A percentile compares a stretch with the other conserved stretches of the same genome.
Evolutionary conservation across 30 jellyfish, hydroid and myxozoan genomes (phyloP).

Genomic region (Euphysa ruthae): DNA sequence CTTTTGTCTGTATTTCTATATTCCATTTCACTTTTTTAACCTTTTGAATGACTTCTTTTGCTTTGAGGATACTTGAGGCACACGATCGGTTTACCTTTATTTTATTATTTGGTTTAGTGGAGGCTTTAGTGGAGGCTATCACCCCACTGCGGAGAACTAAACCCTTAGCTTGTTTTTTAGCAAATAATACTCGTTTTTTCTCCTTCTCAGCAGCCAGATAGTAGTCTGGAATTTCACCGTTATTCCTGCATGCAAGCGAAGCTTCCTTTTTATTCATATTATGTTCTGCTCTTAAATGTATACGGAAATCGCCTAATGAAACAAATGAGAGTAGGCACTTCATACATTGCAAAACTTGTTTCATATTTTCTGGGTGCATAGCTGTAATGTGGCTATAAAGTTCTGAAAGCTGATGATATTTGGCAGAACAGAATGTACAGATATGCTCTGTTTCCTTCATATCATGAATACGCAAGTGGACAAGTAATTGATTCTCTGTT

Average conservation of each 20-base stretch:
- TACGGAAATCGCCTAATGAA: background rate
- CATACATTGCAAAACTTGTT: slow-evolving; percentile 5
- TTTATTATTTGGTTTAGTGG: background rate
- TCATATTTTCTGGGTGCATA: background rate
- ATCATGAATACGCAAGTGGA: slow-evolving; percentile 2
- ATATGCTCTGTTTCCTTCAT: slow-evolving; percentile 6
- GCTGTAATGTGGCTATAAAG: slow-evolving; percentile 4
- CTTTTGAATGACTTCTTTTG: slow-evolving; percentile 10
- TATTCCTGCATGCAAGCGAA: slow-evolving; percentile 40
- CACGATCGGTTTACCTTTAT: background rate
- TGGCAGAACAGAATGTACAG: slow-evolving; percentile 24
- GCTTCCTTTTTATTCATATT: slow-evolving; percentile 29
- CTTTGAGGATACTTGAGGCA: slow-evolving; percentile 18
- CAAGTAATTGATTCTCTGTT: background rate
- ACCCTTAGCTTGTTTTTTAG: slow-evolving; percentile 1
- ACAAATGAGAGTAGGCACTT: slow-evolving; percentile 17
- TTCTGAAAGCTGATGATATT: slow-evolving; percentile 16
- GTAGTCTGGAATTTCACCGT: slow-evolving; percentile 17
- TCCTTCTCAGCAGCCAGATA: slow-evolving; percentile 2
- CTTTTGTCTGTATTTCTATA: background rate
- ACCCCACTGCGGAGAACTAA: slow-evolving; percentile 7
- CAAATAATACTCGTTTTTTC: background rate
- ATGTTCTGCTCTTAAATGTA: slow-evolving; percentile 39
- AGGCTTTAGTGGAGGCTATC: background rate
- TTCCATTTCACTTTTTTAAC: slow-evolving; percentile 7